Evolutionary conservation across 2,888 invertebrate species (phyloP).

Genomic region (Balanococcus diminutus): DNA sequence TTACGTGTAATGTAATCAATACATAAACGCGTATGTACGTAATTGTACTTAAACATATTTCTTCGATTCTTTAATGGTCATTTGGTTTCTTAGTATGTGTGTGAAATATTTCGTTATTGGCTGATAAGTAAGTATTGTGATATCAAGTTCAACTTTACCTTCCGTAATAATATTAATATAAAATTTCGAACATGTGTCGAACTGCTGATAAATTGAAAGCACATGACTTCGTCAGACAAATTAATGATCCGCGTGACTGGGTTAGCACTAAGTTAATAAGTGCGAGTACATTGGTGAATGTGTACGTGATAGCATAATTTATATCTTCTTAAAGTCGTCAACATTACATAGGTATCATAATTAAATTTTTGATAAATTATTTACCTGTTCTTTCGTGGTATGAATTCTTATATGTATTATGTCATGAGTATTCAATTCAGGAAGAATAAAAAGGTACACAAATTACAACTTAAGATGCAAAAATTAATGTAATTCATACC

Average conservation of each 20-base stretch:
- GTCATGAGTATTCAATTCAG: not conserved
- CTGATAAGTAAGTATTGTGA: slow-evolving; percentile 20
- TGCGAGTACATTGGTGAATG: too few relatives aligned
- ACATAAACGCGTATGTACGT: not conserved
- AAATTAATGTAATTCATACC: too few relatives aligned
- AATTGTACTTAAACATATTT: not conserved
- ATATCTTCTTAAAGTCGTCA: too few relatives aligned
- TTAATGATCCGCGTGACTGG: too few relatives aligned
- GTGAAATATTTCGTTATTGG: not conserved
- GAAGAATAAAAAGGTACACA: not conserved
- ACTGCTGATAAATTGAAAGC: not conserved
- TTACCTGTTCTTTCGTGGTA: not conserved
- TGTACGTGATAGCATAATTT: too few relatives aligned
- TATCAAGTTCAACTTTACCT: slow-evolving; percentile 10
- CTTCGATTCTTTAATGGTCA: not conserved
- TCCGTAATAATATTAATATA: slow-evolving; percentile 25
- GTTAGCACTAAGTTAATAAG: not conserved
- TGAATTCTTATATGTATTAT: too few relatives aligned
- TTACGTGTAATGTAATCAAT: slow-evolving; percentile 8
- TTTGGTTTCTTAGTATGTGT: not conserved
- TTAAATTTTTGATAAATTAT: not conserved
- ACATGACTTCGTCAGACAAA: not conserved
- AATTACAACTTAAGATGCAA: not conserved
- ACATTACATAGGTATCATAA: too few relatives aligned
- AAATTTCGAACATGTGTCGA: not conserved